phyloP scores from a whole-genome alignment of 2,888 invertebrate species.

The Epistrophella euchroma region DNA sequence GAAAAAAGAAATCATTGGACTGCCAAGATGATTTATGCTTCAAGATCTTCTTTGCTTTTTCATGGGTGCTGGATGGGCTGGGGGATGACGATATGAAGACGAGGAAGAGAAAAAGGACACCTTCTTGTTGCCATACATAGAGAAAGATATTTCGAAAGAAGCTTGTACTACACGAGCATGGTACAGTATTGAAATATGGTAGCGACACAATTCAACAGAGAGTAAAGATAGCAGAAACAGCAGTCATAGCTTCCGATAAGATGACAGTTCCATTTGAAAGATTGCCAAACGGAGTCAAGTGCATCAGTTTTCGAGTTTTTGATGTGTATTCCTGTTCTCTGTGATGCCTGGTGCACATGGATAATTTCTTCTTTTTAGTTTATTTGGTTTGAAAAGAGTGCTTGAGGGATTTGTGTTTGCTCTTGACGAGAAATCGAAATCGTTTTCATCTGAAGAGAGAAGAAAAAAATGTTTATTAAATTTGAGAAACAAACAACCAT shows the following conservation, averaged over 20 bases:
- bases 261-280: constrained; percentile 73
- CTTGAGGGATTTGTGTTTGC: constrained; percentile 36
- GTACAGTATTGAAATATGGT: constrained; percentile 43
- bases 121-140: neutral
- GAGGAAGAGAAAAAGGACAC: neutral
- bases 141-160: constrained; percentile 1
- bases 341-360: neutral
- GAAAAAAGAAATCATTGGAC: constrained; percentile 62
- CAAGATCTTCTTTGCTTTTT: constrained; percentile 28
- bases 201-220: constrained; percentile 44
- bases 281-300: constrained; percentile 77
- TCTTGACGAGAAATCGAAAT: constrained; percentile 28
- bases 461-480: constrained; percentile 32
- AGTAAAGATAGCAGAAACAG: constrained; percentile 57
- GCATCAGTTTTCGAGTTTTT: no score
- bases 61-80: constrained; percentile 2
- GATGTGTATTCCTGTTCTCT: constrained; percentile 19
- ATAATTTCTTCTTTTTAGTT: constrained; percentile 9
- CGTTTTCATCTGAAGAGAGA: constrained; percentile 2
- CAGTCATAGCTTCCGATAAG: constrained; percentile 66
- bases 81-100: neutral
- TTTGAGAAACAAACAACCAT: constrained; percentile 13
- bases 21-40: constrained; percentile 70
- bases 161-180: neutral
- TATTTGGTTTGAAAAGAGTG: constrained; percentile 18